Evolutionary conservation across 2,888 invertebrate genomes (phyloP).

Genomic region (Eupithecia insigniata): DNA sequence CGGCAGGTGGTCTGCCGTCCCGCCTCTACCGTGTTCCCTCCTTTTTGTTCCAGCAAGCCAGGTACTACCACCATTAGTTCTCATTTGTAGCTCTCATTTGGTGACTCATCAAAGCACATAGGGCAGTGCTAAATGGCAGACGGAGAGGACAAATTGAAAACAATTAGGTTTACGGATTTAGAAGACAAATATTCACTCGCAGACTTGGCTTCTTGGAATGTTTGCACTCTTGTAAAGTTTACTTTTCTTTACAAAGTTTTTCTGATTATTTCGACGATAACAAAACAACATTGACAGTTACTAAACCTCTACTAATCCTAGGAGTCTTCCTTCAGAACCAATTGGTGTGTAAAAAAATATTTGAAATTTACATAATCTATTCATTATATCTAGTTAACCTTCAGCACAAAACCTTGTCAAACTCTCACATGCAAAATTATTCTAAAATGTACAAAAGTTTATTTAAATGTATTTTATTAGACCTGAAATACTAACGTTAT

Average conservation of each 20-base stretch:
- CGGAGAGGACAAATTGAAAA: constrained; percentile 13
- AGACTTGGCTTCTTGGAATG: not conserved
- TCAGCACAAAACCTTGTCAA: not conserved
- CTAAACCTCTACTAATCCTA: not conserved
- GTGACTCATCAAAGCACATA: constrained; percentile 24
- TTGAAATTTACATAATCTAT: too few species aligned
- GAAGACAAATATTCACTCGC: not conserved
- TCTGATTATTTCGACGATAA: not conserved
- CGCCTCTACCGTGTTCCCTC: constrained; percentile 31
- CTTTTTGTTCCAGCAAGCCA: constrained; percentile 36
- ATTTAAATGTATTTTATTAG: not conserved
- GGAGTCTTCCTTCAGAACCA: not conserved
- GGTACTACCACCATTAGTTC: constrained; percentile 39
- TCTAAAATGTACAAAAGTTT: too few species aligned
- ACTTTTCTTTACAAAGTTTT: not conserved
- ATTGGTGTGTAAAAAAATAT: not conserved
- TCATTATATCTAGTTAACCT: too few species aligned
- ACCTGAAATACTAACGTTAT: not conserved
- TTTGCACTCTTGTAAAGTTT: not conserved
- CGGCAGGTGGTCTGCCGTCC: constrained; percentile 31
- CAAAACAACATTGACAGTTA: not conserved
- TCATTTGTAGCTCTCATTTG: constrained; percentile 30
- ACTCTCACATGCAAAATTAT: not conserved
- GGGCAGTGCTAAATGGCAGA: constrained; percentile 15
- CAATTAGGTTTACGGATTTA: constrained; percentile 17